A percentile compares a stretch with the other conserved stretches of the same genome.
Conservation (phyloP, 2,113 vertebrate species). For the Dolichotis patagonum region DNA sequence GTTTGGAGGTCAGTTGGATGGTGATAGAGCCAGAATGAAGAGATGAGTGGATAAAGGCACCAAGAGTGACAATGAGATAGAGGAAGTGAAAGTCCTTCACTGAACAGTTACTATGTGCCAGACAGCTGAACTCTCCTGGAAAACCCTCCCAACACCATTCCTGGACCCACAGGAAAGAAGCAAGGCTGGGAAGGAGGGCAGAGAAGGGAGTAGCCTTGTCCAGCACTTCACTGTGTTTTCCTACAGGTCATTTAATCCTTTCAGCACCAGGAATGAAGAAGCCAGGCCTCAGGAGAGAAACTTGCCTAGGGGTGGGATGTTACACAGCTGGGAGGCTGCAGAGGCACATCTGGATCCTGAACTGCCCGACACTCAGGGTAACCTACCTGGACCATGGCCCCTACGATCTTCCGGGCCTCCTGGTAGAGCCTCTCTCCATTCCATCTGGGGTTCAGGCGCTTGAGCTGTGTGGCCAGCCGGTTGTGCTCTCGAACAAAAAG, state of each 20-base stretch:
- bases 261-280: not conserved
- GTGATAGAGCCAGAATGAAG: not conserved
- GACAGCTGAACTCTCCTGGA: not conserved
- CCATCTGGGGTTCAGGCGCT: slow-evolving; percentile 91
- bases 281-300: not conserved
- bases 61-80: not conserved
- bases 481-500: slow-evolving; percentile 94
- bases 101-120: not conserved
- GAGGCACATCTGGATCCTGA: not conserved
- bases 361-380: fast-evolving
- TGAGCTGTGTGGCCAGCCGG: slow-evolving; percentile 89
- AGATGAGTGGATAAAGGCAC: not conserved
- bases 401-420: slow-evolving; percentile 93
- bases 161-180: not conserved
- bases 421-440: slow-evolving; percentile 90
- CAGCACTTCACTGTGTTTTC: not conserved
- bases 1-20: not conserved
- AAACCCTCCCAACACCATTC: not conserved
- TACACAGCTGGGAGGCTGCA: not conserved
- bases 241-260: not conserved
- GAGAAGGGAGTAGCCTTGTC: not conserved
- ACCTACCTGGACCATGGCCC: slow-evolving; percentile 90
- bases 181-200: not conserved
- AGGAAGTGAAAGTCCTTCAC: not conserved
- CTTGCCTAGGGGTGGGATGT: not conserved